phyloP scores from a whole-genome alignment of 2,888 invertebrate genomes.

The Epistrophe eligans region DNA sequence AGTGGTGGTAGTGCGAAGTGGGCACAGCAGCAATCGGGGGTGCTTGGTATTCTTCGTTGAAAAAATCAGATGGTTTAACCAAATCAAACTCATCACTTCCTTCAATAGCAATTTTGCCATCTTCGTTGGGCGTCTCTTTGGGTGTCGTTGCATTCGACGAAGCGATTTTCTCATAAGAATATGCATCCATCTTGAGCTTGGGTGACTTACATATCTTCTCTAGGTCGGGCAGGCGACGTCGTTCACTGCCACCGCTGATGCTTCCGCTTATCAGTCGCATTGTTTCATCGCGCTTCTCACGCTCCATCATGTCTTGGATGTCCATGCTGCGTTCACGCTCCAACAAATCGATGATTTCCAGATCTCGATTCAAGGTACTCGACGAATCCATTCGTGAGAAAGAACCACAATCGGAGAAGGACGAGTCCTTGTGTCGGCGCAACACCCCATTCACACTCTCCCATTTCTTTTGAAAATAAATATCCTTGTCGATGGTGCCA shows the following conservation, averaged over 20 bases:
- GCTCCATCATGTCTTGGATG: conserved; percentile 82
- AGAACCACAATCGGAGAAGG: conserved; percentile 82
- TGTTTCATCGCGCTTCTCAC: conserved; percentile 80
- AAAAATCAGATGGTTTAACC: conserved; percentile 66
- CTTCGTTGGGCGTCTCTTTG: conserved; percentile 18
- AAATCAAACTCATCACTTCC: conserved; percentile 33
- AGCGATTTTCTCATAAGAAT: conserved; percentile 77
- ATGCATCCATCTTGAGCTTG: conserved; percentile 79
- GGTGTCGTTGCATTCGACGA: conserved; percentile 33
- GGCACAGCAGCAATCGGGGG: conserved; percentile 71
- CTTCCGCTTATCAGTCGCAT: conserved; percentile 77
- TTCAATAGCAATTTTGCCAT: conserved; percentile 29
- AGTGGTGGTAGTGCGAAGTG: conserved; percentile 81
- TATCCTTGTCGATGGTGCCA: conserved; percentile 77
- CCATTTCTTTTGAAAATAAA: conserved; percentile 78
- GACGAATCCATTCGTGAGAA: conserved; percentile 80
- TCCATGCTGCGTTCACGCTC: conserved; percentile 84
- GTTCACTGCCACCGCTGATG: conserved; percentile 78
- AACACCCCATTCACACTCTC: conserved; percentile 72
- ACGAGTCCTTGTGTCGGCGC: conserved; percentile 80
- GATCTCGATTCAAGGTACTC: conserved; percentile 82
- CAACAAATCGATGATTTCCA: conserved; percentile 83
- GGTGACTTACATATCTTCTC: conserved; percentile 82
- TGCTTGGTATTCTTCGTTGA: conserved; percentile 65
- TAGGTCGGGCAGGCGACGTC: conserved; percentile 82